These are phyloP conservation scores for Anthoscopus minutus DNA, from an alignment of 2,113 vertebrate genomes.

Conservation along the genomic window DNA sequence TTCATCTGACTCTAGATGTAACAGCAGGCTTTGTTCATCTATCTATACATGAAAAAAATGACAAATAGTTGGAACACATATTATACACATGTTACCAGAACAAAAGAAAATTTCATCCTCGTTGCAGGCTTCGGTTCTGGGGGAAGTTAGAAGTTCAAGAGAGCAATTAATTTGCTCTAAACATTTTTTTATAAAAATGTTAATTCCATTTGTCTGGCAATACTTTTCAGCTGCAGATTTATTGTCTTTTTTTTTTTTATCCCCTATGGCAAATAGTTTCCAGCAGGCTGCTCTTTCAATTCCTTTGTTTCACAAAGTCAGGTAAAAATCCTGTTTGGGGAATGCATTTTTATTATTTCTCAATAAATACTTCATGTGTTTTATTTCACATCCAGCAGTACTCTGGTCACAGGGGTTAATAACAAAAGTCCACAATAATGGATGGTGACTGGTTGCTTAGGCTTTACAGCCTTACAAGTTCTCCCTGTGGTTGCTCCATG, in stretches of 20 bases:
- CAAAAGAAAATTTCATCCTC: not conserved
- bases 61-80: not conserved
- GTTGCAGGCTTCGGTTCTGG: not conserved
- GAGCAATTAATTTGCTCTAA: not conserved
- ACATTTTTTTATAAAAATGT: not conserved
- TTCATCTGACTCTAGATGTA: not conserved
- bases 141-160: not conserved
- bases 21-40: not conserved
- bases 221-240: not conserved
- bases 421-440: not conserved
- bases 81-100: not conserved
- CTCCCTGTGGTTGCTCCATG: not conserved
- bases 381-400: not conserved
- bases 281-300: not conserved
- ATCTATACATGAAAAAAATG: not conserved
- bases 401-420: constrained; percentile 18
- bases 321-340: not conserved
- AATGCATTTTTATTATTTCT: constrained; percentile 19
- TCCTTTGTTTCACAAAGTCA: not conserved
- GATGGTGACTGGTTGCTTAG: not conserved
- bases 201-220: not conserved
- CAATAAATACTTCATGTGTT: not conserved
- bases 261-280: not conserved
- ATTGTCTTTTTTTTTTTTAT: not conserved
- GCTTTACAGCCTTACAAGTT: not conserved